Conservation (phyloP, 2,888 invertebrate species). For the Morpho helenor region DNA sequence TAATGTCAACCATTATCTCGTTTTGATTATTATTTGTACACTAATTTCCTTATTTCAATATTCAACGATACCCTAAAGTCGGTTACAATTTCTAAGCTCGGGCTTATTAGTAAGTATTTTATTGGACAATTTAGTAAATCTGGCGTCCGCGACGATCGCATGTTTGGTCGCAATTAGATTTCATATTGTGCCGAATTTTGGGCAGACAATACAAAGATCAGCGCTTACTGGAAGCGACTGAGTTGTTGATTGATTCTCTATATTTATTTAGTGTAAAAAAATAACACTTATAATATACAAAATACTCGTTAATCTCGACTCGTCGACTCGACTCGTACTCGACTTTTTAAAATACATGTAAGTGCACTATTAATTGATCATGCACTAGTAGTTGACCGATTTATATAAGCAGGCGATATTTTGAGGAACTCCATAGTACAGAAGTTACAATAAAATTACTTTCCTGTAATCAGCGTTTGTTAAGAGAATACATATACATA, state of each 20-base stretch:
- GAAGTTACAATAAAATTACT: no score
- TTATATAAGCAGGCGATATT: no score
- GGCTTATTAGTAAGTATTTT: conserved; percentile 9
- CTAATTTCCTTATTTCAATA: not conserved
- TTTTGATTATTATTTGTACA: not conserved
- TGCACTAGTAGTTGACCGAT: no score
- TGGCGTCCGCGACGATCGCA: conserved; percentile 37
- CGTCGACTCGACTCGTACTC: no score
- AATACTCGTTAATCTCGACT: no score
- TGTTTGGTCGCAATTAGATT: conserved; percentile 43
- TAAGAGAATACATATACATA: no score
- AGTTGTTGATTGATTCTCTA: not conserved
- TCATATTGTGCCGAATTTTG: conserved; percentile 37
- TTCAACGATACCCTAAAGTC: not conserved
- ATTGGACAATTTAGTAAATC: conserved; percentile 16
- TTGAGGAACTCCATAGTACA: no score
- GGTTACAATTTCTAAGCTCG: conserved; percentile 7
- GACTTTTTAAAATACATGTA: no score
- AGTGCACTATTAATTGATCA: no score
- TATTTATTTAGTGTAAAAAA: not conserved
- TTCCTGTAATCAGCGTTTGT: no score
- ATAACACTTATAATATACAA: not conserved
- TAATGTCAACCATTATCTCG: no score
- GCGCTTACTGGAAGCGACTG: conserved; percentile 20
- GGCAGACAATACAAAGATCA: conserved; percentile 28